phyloP scores from a whole-genome alignment of 2,888 invertebrate genomes.

The Punctoribates punctum region DNA sequence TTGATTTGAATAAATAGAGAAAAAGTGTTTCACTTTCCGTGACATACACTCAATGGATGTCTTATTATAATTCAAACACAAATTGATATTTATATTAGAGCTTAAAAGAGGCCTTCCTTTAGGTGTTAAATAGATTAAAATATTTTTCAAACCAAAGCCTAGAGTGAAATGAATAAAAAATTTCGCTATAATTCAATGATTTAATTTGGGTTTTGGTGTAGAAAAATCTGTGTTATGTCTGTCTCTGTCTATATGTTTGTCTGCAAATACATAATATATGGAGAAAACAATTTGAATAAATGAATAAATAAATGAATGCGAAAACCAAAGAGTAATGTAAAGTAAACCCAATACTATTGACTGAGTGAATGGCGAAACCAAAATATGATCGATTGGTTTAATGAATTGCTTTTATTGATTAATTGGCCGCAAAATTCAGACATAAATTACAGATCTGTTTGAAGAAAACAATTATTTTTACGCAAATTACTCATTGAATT shows the following conservation, averaged over 20 bases:
- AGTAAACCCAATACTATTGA: too few relatives aligned
- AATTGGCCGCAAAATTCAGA: background rate
- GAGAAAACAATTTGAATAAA: constrained; percentile 28
- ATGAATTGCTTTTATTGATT: constrained; percentile 22
- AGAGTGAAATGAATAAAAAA: too few relatives aligned
- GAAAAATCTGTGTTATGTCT: constrained; percentile 21
- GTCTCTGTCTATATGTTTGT: background rate
- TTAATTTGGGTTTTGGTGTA: background rate
- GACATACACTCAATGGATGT: background rate
- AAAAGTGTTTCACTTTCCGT: background rate
- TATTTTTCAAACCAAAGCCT: background rate
- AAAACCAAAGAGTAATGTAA: background rate
- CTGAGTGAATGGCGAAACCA: background rate
- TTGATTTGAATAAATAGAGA: background rate
- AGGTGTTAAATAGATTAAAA: constrained; percentile 4
- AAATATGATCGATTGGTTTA: constrained; percentile 18
- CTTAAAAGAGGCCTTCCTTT: background rate
- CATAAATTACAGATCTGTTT: background rate
- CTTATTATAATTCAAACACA: background rate
- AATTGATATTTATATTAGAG: background rate
- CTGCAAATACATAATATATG: background rate
- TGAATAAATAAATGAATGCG: constrained; percentile 20
- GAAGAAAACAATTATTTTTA: background rate
- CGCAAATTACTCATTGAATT: background rate
- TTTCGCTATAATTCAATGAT: background rate